Evolutionary conservation across 2,113 vertebrate species (phyloP).

Genomic region (Brachyistius frenatus): DNA sequence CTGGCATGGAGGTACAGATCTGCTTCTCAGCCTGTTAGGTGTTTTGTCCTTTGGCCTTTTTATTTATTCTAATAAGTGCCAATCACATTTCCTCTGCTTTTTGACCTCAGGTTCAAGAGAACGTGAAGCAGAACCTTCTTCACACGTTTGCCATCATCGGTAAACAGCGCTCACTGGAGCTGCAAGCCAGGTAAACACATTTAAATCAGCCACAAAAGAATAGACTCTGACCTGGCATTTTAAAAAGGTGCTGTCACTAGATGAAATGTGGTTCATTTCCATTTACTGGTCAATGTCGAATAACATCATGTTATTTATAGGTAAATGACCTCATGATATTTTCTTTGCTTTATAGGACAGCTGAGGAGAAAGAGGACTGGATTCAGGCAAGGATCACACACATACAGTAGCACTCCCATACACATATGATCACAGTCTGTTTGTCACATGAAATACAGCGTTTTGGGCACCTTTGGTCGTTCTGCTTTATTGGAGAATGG

Average conservation of each 20-base stretch:
- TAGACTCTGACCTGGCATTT: background rate
- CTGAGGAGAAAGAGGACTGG: slow-evolving; percentile 97
- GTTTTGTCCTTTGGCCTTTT: background rate
- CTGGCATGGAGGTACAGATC: slow-evolving; percentile 92
- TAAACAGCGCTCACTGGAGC: slow-evolving; percentile 91
- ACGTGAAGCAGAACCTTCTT: slow-evolving; percentile 88
- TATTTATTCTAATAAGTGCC: background rate
- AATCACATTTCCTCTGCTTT: slow-evolving; percentile 13
- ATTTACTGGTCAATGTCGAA: no score
- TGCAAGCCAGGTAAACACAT: slow-evolving; percentile 90
- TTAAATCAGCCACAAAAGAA: background rate
- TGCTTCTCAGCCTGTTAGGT: background rate
- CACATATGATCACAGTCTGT: slow-evolving; percentile 3
- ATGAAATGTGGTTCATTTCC: background rate
- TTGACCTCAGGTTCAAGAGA: slow-evolving; percentile 90
- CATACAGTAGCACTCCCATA: background rate
- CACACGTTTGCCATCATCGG: slow-evolving; percentile 92
- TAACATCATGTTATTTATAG: no score
- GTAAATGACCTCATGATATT: slow-evolving; percentile 4
- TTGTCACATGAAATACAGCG: background rate
- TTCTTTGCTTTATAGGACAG: slow-evolving; percentile 86
- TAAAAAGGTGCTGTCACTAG: background rate
- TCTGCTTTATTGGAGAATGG: slow-evolving; percentile 44
- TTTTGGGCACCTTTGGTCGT: slow-evolving; percentile 5
- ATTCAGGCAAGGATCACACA: slow-evolving; percentile 87